These are phyloP conservation scores for Drosophila sulfurigaster DNA, from an alignment of 1,140 invertebrate species.

Conservation along the genomic window DNA sequence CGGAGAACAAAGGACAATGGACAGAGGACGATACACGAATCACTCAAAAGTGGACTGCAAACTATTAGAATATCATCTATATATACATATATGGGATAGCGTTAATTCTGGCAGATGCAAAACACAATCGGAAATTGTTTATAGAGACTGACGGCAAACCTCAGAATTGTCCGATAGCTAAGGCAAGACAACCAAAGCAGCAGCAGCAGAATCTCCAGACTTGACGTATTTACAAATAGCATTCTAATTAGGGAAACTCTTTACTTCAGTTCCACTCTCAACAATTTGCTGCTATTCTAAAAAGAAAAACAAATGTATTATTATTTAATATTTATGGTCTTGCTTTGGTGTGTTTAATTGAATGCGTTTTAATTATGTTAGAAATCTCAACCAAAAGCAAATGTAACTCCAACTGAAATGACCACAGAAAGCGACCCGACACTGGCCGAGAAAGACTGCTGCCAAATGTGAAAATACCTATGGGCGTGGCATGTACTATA, in stretches of 20 bases:
- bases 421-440: conserved; percentile 27
- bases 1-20: conserved; percentile 16
- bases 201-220: conserved; percentile 20
- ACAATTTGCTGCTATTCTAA: conserved; percentile 17
- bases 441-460: conserved; percentile 38
- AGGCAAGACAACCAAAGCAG: conserved; percentile 9
- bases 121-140: conserved; percentile 7
- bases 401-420: conserved; percentile 22
- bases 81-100: background rate
- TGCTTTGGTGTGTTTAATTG: conserved; percentile 82
- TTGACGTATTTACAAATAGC: background rate
- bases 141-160: conserved; percentile 12
- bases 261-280: conserved; percentile 2
- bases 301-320: conserved; percentile 11
- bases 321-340: conserved; percentile 50
- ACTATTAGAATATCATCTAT: conserved; percentile 3
- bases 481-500: conserved; percentile 65
- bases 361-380: conserved; percentile 81
- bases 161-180: conserved; percentile 8
- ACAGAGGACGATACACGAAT: conserved; percentile 5
- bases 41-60: background rate
- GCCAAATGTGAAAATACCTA: conserved; percentile 29
- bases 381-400: conserved; percentile 77
- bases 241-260: background rate
- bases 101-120: conserved; percentile 8